These are phyloP conservation scores for Cremastinae sp. DNA, from an alignment of 2,888 invertebrate species.

Conservation along the genomic window DNA sequence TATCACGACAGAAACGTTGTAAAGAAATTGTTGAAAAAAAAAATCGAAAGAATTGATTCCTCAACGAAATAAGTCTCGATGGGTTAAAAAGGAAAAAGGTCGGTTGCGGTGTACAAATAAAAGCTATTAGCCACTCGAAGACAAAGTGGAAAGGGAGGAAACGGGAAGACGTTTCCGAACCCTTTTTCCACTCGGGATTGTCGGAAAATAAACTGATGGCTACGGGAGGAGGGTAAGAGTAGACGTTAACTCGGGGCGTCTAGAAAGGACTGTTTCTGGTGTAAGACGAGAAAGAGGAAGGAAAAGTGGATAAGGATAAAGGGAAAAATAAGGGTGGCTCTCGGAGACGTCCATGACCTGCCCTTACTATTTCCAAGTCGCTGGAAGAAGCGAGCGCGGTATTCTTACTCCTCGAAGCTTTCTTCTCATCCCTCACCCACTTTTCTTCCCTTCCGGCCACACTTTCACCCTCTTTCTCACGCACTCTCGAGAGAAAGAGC, in stretches of 20 bases:
- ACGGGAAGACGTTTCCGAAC: conserved; percentile 61
- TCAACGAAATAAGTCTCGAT: conserved; percentile 28
- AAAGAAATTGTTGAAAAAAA: too few species aligned
- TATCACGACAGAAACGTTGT: too few species aligned
- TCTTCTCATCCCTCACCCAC: conserved; percentile 46
- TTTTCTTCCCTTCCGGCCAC: conserved; percentile 40
- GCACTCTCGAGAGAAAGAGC: conserved; percentile 12
- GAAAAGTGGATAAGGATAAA: conserved; percentile 31
- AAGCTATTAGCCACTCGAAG: conserved; percentile 78
- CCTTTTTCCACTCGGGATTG: conserved; percentile 51
- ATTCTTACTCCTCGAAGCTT: conserved; percentile 54
- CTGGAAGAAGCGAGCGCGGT: conserved; percentile 42
- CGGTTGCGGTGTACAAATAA: conserved; percentile 76
- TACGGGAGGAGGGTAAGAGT: conserved; percentile 18
- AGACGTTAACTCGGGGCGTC: conserved; percentile 55
- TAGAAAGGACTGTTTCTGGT: conserved; percentile 69
- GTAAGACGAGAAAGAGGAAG: conserved; percentile 56
- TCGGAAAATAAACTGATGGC: conserved; percentile 44
- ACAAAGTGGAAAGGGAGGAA: conserved; percentile 46
- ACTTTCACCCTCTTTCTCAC: conserved; percentile 61
- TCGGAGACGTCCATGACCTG: conserved; percentile 75
- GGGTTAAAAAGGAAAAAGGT: conserved; percentile 61
- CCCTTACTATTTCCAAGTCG: conserved; percentile 72
- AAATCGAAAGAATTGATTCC: conserved; percentile 3
- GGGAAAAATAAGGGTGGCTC: conserved; percentile 74